Evolutionary conservation across 2,113 vertebrate genomes (phyloP).

Genomic region (Anguilla rostrata): DNA sequence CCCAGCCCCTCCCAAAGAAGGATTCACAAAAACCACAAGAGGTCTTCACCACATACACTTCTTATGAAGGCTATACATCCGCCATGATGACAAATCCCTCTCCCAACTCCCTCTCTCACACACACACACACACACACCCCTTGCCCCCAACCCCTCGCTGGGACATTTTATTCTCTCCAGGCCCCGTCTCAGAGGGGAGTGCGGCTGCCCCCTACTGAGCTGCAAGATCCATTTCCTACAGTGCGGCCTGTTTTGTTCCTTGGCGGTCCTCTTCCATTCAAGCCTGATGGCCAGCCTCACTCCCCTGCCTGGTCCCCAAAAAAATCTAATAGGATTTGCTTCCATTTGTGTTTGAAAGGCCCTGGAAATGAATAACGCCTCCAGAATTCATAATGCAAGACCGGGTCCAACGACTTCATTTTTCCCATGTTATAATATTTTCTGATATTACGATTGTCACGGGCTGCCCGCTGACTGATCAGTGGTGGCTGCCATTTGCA

Average conservation of each 20-base stretch:
- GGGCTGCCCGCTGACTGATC: not conserved
- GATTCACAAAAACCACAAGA: constrained; percentile 18
- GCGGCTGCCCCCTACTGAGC: constrained; percentile 66
- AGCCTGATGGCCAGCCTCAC: constrained; percentile 40
- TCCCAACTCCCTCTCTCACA: constrained; percentile 27
- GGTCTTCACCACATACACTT: constrained; percentile 20
- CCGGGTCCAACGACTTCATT: not conserved
- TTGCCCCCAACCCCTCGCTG: constrained; percentile 65
- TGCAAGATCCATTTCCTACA: constrained; percentile 59
- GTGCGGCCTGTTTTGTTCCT: constrained; percentile 58
- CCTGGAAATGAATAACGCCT: constrained; percentile 33
- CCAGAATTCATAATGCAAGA: constrained; percentile 32
- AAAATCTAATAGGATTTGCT: constrained; percentile 47
- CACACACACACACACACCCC: constrained; percentile 44
- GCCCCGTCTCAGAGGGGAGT: constrained; percentile 67
- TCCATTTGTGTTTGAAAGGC: constrained; percentile 50
- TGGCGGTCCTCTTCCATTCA: constrained; percentile 63
- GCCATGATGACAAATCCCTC: constrained; percentile 33
- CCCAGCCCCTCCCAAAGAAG: constrained; percentile 2
- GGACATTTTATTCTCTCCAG: constrained; percentile 62
- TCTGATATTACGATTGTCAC: not conserved
- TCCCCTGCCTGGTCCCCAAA: constrained; percentile 37
- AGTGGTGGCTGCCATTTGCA: not conserved
- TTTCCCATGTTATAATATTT: not conserved
- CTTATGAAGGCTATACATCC: constrained; percentile 23